phyloP scores from a whole-genome alignment of 2,113 vertebrate species.

The Chiloscyllium plagiosum region DNA sequence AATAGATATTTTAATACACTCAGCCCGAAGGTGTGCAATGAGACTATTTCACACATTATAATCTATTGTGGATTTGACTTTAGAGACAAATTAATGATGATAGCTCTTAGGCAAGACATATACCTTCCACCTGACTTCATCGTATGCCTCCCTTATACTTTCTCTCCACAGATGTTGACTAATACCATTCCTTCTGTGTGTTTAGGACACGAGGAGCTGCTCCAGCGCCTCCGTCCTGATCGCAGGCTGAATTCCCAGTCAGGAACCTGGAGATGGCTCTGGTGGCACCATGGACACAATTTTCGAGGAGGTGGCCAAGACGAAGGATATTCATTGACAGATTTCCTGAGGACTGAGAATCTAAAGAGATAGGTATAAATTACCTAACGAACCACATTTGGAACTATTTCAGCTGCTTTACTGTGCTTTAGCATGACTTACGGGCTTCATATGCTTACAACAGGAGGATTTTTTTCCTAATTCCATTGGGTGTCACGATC shows the following conservation, averaged over 20 bases:
- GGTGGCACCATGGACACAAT: background rate
- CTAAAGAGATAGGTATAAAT: background rate
- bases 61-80: background rate
- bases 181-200: background rate
- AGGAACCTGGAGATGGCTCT: background rate
- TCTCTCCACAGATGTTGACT: background rate
- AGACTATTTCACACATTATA: background rate
- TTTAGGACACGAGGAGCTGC: background rate
- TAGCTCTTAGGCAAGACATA: background rate
- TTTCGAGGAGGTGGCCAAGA: background rate
- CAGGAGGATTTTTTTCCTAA: constrained; percentile 6
- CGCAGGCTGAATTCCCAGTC: background rate
- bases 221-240: background rate
- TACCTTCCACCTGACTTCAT: background rate
- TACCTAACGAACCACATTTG: background rate
- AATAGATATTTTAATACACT: background rate
- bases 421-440: constrained; percentile 10
- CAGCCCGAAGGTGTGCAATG: background rate
- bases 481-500: constrained; percentile 32
- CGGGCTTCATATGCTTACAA: background rate
- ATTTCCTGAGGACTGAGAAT: background rate
- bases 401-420: constrained; percentile 20
- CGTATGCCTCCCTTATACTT: background rate
- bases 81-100: background rate
- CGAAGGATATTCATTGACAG: background rate